These are phyloP conservation scores for Callocephalon fimbriatum DNA, from an alignment of 2,113 vertebrate species.

Conservation along the genomic window DNA sequence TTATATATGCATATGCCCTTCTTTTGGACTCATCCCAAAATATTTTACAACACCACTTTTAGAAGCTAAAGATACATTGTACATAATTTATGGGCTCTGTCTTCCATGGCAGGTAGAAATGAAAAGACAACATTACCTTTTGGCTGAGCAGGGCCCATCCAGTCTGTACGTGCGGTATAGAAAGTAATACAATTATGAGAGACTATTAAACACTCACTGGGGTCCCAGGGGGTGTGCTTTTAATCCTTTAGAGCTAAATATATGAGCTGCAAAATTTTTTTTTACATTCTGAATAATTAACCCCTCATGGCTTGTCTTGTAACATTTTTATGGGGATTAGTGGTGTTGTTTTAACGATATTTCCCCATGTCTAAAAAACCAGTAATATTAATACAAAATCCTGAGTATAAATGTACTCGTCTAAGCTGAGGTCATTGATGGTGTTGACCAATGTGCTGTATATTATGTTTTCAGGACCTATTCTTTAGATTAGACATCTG, in stretches of 20 bases:
- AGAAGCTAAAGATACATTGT: background rate
- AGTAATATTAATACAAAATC: background rate
- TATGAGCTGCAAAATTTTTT: background rate
- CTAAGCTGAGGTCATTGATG: background rate
- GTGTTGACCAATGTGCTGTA: background rate
- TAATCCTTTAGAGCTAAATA: background rate
- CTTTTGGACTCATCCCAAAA: background rate
- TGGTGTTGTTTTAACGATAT: background rate
- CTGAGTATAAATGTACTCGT: background rate
- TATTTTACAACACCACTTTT: background rate
- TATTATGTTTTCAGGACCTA: background rate
- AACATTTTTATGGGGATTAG: background rate
- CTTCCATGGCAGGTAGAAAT: background rate
- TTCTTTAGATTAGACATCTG: background rate
- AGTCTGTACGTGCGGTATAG: accelerated
- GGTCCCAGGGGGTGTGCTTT: background rate
- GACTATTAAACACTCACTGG: background rate
- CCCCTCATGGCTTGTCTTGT: background rate
- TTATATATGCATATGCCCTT: background rate
- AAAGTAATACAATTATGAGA: background rate
- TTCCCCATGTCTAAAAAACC: background rate
- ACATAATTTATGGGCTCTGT: background rate
- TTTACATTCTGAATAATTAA: background rate
- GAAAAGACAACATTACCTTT: background rate
- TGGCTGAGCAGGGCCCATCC: accelerated